Evolutionary conservation across 1,140 invertebrate species (phyloP), one percentile per base, ranked within the genome.

Genomic region (Drosophila tsacasi): DNA sequence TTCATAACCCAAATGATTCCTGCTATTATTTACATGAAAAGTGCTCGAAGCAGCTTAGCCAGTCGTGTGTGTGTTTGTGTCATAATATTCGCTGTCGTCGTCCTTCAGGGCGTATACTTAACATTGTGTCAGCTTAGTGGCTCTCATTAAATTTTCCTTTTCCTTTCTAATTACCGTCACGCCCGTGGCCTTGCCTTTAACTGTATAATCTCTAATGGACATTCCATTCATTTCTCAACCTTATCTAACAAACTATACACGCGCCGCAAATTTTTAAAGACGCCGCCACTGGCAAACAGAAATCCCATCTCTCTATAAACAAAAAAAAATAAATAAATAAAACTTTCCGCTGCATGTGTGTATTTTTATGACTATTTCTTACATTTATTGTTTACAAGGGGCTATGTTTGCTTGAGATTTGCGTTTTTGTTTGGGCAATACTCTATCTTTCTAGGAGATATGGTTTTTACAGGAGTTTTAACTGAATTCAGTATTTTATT

Each of bases 161-260:
- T 46, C 37, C 50, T 72, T 73, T 72, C 42, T 59, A 72, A 73
- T 72, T 73, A 23, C 25, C 17, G 49, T 30, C 46, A 23, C 30
- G n/a, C 23, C 23, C 42, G 13, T 21, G 21, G 62, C 21, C 37
- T 21, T 66, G 49, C 25, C 49, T 50, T 19, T 5, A 27, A n/a
- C 17, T 12, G 6, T 68, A 39, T 80, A 63, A 81, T 82, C 73
- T 77, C 23, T 44, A 39, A 50, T 71, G 69, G 54, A 25, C 60
- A 75, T 75, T 75, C 63, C 49, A 54, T 65, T 64, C 19, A 49
- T 69, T 74, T 52, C 57, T 40, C 25, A 19, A 64, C 42, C 85
- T 72, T 68, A 83, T 87, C 80, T 86, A 54, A 79, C 46, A 46
- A 87, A 59, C 50, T 63, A 65, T 79, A 83, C 83, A 86, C 83